Conservation (phyloP, 92 coral and sea anemone species). For the Porites cylindrica region DNA sequence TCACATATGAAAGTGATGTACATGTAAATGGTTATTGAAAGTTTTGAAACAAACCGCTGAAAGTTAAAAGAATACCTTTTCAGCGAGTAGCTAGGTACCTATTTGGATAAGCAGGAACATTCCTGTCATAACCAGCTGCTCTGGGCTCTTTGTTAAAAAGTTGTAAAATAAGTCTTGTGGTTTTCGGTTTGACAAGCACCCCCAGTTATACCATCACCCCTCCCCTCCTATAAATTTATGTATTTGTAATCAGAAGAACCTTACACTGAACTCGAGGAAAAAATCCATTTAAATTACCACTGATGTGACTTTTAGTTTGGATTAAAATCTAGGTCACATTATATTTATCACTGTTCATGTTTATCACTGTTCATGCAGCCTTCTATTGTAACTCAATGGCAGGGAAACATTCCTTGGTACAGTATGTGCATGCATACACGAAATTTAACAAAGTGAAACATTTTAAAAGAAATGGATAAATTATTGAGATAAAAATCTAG, state of each 20-base stretch:
- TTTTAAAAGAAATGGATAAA: constrained; percentile 10
- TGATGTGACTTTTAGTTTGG: constrained; percentile 19
- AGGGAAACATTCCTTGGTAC: constrained; percentile 5
- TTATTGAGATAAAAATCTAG: constrained; percentile 14
- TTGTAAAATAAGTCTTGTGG: constrained; percentile 11
- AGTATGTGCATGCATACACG: constrained; percentile 13
- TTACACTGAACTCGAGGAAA: background rate
- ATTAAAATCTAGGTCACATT: constrained; percentile 3
- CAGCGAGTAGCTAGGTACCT: too few species aligned
- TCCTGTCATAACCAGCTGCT: constrained; percentile 7
- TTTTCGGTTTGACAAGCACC: constrained; percentile 18
- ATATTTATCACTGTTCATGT: constrained; percentile 13
- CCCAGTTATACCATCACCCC: constrained; percentile 32
- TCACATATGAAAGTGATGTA: constrained; percentile 10
- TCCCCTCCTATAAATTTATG: constrained; percentile 1
- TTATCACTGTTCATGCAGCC: constrained; percentile 31
- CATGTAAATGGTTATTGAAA: constrained; percentile 16
- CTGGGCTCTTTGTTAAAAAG: constrained; percentile 3
- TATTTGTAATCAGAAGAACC: constrained; percentile 7
- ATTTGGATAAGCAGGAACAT: constrained; percentile 6
- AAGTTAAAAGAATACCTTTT: too few species aligned
- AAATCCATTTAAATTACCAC: constrained; percentile 22
- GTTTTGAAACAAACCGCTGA: constrained; percentile 15
- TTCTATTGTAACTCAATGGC: constrained; percentile 23
- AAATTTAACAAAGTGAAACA: background rate